Evolutionary conservation across 2,888 invertebrate species (phyloP), one percentile per base, ranked within the genome.

Genomic region (Melinaea menophilus): DNA sequence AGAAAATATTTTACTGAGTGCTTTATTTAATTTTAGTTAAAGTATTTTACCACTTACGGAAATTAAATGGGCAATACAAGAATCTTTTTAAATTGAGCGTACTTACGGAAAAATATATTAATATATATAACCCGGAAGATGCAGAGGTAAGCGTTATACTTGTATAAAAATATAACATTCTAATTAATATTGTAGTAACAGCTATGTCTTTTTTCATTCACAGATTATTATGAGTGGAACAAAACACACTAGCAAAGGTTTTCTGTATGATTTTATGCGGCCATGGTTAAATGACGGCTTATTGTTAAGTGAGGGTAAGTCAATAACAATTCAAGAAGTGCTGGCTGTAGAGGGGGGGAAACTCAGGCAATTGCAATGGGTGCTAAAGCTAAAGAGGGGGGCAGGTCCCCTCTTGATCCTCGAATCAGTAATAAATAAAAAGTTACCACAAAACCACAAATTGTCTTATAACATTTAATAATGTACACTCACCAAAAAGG

Each of bases 221-320:
- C 76, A 91, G 89, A 73, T 85, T 62, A 67, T 93, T 12, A 77
- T 92, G 46, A 91, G 90, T 35, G 92, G 85, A 69, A 81, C 84
- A 59, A 87, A 87, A 59, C 80, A 92, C 62, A 86, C 91, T 57
- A 86, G 88, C 37, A 93, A 93, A 76, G 86, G 91, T 54, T 45
- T 75, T 1, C 59, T 90, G 1, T 92, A 93, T 69, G 72, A 72
- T 0, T 82, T 91, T 58, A 58, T 92, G 1, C 78, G 77, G 11
- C 90, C 91, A 0, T 92, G 92, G 83, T 74, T 92, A 2, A 84
- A 85, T 22, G 85, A 90, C 9, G 92, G 92, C 1, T 76, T 92
- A 1, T 76, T 92, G 4, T 79, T 88, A 3, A 92, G 92, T 68
- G 72, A 71, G 35, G 85, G 85, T 85, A 75, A 63, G 57, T 22